Evolutionary conservation across 92 coral and sea anemone species (phyloP).

Genomic region (Parazoanthus atlanticus): DNA sequence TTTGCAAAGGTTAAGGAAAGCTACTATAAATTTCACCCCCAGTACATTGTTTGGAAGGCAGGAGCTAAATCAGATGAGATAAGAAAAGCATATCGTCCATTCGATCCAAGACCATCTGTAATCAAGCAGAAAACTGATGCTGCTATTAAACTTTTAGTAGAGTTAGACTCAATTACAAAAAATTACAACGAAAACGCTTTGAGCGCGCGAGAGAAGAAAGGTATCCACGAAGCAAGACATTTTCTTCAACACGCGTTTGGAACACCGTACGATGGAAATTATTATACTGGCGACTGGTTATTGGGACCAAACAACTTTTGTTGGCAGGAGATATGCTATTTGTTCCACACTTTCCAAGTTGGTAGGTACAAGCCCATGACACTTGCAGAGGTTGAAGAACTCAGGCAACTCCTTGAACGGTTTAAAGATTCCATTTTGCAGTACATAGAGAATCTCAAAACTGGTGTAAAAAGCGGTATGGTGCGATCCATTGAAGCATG

Average conservation of each 20-base stretch:
- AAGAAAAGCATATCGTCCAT: constrained; percentile 59
- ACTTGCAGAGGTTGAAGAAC: constrained; percentile 50
- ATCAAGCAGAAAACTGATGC: constrained; percentile 69
- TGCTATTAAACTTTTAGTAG: constrained; percentile 49
- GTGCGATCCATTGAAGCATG: constrained; percentile 86
- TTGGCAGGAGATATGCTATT: constrained; percentile 78
- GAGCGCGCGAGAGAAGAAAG: constrained; percentile 64
- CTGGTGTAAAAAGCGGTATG: constrained; percentile 89
- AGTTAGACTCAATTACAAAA: constrained; percentile 52
- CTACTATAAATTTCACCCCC: constrained; percentile 48
- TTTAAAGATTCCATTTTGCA: constrained; percentile 61
- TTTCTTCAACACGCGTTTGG: constrained; percentile 66
- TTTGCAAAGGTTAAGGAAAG: constrained; percentile 55
- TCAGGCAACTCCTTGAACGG: constrained; percentile 49
- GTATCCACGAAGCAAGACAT: constrained; percentile 59
- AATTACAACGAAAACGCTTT: constrained; percentile 45
- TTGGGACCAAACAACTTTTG: constrained; percentile 82
- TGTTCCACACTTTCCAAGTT: constrained; percentile 16
- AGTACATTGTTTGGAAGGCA: constrained; percentile 30
- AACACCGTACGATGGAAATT: constrained; percentile 74
- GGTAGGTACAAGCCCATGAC: constrained; percentile 46
- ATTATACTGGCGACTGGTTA: constrained; percentile 92
- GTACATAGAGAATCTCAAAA: constrained; percentile 78
- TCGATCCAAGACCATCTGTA: constrained; percentile 69
- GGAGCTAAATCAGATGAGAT: constrained; percentile 51